Percentiles rank a stretch among this genome's conserved stretches.
These are phyloP conservation scores for Aplysia californica DNA, from an alignment of 1,140 invertebrate genomes.

Conservation along the genomic window DNA sequence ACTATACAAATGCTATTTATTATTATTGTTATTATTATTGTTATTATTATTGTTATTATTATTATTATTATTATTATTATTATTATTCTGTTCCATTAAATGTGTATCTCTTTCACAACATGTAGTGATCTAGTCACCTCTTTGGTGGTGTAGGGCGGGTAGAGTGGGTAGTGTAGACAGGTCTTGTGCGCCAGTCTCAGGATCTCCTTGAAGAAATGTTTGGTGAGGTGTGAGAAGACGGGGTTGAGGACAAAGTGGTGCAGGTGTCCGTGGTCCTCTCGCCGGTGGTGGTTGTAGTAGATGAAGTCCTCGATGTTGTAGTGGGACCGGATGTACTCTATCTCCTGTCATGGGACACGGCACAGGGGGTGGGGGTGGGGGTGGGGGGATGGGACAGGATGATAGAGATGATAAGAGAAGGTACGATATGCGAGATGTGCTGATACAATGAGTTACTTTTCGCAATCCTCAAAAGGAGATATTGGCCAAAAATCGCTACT, in stretches of 20 bases:
- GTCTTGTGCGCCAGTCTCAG: slow-evolving; percentile 64
- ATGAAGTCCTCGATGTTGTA: slow-evolving; percentile 72
- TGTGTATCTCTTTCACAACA: no score
- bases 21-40: no score
- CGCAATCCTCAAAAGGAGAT: background rate
- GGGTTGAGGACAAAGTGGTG: slow-evolving; percentile 72
- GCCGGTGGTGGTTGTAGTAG: slow-evolving; percentile 67
- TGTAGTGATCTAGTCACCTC: no score
- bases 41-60: no score
- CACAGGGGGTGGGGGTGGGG: background rate
- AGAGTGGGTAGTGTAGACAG: slow-evolving; percentile 66
- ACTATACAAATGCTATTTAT: no score
- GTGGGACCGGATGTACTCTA: slow-evolving; percentile 68
- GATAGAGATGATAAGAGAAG: background rate
- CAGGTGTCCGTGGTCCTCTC: slow-evolving; percentile 69
- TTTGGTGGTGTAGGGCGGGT: slow-evolving; percentile 57
- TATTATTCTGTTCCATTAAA: no score
- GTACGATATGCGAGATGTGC: no score
- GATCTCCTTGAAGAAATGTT: slow-evolving; percentile 72
- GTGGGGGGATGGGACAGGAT: no score
- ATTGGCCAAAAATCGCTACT: background rate
- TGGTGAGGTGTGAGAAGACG: slow-evolving; percentile 71
- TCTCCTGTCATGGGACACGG: slow-evolving; percentile 58
- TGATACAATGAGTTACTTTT: no score
- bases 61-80: no score